Base-by-base conservation (phyloP, 2,888 invertebrate species). In the Orthonychiurus folsomi region DNA sequence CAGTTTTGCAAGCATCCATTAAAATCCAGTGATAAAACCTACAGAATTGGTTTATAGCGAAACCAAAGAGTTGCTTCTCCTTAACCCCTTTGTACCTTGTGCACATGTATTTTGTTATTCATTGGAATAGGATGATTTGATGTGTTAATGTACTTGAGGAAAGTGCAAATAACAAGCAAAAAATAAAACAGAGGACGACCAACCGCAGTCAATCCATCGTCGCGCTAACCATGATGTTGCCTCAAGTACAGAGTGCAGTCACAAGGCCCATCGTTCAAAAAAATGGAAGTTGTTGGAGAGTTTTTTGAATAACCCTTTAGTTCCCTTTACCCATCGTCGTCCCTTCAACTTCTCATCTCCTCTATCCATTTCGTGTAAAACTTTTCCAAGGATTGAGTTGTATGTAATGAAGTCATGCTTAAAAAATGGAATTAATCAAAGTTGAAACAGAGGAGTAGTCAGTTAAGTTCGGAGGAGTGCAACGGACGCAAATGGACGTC, bases 161-260 rank as follows among this genome's bases (percentile, higher is more conserved):
- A 15, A 62, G 65, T 65, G 65, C 65, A 65, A 65, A 65, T 65
- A 65, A 62, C 62, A 65, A 65, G 65, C 62, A 65, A 65, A 65
- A 65, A 65, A 65, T 27, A 53, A 60, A 52, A 50, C n/a, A n/a
- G n/a, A n/a, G n/a, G n/a, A n/a, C n/a, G 65, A 65, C 65, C 65
- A 65, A 65, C 65, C 65, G 65, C 65, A 65, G 65, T 65, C 60
- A 53, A 65, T 53, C 37, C 9, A 37, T 15, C 37, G 37, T 37
- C n/a, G n/a, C n/a, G n/a, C n/a, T n/a, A n/a, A n/a, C n/a, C n/a
- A n/a, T n/a, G n/a, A n/a, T n/a, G n/a, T n/a, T n/a, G n/a, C n/a
- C n/a, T n/a, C n/a, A n/a, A n/a, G n/a, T n/a, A n/a, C n/a, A n/a
- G n/a, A n/a, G n/a, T n/a, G n/a, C n/a, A n/a, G n/a, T n/a, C n/a